phyloP scores from a whole-genome alignment of 30 jellyfish, hydroid and myxozoan species.

The Clytia hemisphaerica region DNA sequence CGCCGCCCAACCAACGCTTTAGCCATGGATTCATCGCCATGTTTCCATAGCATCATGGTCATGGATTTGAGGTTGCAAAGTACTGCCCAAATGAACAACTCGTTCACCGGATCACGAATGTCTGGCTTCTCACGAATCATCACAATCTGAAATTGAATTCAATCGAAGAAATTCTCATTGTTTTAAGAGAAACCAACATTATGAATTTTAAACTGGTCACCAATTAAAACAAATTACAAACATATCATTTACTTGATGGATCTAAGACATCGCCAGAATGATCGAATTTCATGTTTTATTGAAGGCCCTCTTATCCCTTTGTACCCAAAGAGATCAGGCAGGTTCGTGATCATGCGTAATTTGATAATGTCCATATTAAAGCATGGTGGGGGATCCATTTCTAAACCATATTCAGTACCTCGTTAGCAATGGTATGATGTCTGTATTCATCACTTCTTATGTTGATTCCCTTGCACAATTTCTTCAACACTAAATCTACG shows the following conservation, averaged over 20 bases:
- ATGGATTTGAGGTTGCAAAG: constrained; percentile 54
- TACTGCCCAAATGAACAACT: constrained; percentile 75
- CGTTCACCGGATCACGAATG: constrained; percentile 37
- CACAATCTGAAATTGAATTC: no score
- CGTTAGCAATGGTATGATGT: neutral
- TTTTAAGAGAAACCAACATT: constrained; percentile 30
- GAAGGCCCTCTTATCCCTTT: no score
- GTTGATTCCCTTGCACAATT: neutral
- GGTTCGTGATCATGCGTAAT: no score
- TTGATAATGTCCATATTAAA: no score
- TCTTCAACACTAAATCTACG: neutral
- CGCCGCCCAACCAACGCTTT: constrained; percentile 62
- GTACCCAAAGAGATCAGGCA: no score
- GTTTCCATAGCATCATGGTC: constrained; percentile 59
- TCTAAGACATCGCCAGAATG: no score
- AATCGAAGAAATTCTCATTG: no score
- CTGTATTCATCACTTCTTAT: neutral
- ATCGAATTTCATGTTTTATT: no score
- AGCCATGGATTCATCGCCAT: constrained; percentile 74
- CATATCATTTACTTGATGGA: no score
- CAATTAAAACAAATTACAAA: neutral
- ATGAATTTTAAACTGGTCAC: constrained; percentile 23
- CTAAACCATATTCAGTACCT: neutral
- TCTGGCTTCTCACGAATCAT: neutral
- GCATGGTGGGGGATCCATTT: no score